Evolutionary conservation across 1,140 invertebrate genomes (phyloP).

Genomic region (Chrysoperla carnea): DNA sequence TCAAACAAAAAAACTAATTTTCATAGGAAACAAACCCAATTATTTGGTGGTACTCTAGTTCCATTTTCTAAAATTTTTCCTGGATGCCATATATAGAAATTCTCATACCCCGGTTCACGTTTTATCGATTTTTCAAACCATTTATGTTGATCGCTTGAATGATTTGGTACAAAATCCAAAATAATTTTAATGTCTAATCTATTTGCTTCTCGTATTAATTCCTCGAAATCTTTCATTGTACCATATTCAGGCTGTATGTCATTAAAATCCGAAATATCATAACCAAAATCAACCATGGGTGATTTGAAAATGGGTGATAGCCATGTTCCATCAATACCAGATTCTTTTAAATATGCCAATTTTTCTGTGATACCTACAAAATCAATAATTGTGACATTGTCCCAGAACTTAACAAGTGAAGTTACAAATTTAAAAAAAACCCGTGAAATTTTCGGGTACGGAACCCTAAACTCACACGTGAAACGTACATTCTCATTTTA

Average conservation of each 20-base stretch:
- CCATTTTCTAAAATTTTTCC: slow-evolving; percentile 21
- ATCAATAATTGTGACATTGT: too few relatives aligned
- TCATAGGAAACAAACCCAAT: slow-evolving; percentile 44
- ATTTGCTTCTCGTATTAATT: slow-evolving; percentile 35
- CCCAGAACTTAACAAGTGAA: too few relatives aligned
- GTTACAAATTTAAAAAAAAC: too few relatives aligned
- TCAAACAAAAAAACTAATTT: too few relatives aligned
- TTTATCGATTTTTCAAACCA: slow-evolving; percentile 57
- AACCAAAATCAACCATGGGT: slow-evolving; percentile 47
- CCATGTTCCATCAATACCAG: slow-evolving; percentile 40
- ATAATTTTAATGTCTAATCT: slow-evolving; percentile 51
- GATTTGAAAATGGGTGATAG: slow-evolving; percentile 52
- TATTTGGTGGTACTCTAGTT: slow-evolving; percentile 43
- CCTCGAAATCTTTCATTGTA: slow-evolving; percentile 46
- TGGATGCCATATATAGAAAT: slow-evolving; percentile 66
- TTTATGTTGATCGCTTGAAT: slow-evolving; percentile 56
- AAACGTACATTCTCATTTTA: too few relatives aligned
- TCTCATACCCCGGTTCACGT: slow-evolving; percentile 35
- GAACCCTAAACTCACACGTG: too few relatives aligned
- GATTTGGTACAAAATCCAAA: slow-evolving; percentile 75
- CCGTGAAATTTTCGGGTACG: too few relatives aligned
- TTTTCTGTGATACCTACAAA: too few relatives aligned
- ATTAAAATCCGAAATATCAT: slow-evolving; percentile 53
- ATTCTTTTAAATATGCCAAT: slow-evolving; percentile 14
- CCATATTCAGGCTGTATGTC: slow-evolving; percentile 48